Evolutionary conservation across 2,113 vertebrate genomes (phyloP), one percentile per base, ranked within the genome.

Genomic region (Lethenteron camtschaticum): DNA sequence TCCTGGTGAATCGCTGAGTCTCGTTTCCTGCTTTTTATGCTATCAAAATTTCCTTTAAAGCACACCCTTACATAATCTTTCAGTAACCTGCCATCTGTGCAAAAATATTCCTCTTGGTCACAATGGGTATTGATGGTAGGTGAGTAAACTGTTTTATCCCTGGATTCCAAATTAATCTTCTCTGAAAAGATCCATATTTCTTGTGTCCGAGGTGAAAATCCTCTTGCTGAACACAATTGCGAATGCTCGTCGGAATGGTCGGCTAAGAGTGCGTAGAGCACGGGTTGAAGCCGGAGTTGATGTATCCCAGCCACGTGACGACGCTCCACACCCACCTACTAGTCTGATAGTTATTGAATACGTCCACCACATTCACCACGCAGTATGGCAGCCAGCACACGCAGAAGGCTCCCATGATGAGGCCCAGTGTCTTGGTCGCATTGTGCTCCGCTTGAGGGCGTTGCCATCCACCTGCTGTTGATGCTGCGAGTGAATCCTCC

Each of bases 301-400:
- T 77, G 7, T 85, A 85, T 2, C 83, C 83, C 11, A 85, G 74
- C 84, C 84, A 85, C 59, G 83, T 71, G 74, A 83, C 81, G 12
- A 83, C 72, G 7, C 85, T 83, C 83, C 81, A 85, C n/a, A 82
- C 72, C 3, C 76, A 72, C 55, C 73, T 77, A 2, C 78, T 80
- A 1, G 81, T 83, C 71, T 77, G 77, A 73, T 85, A 81, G 9
- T 80, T 78, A 57, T 82, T 79, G 58, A 85, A 85, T 0, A 83
- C 83, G 72, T 85, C 82, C 70, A 84, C 74, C 16, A 85, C 81
- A 75, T 85, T 85, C 8, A 81, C 73, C 2, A 82, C 82, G 63
- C 84, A 85, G 72, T 84, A 85, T 1, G 82, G 84, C 76, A 83
- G 74, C 83, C 84, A 85, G 75, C 83, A 84, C 20, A 83, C 70